Percentiles rank a stretch among this genome's conserved stretches.
Conservation (phyloP, 2,797 vertebrate genomes). For the Triplophysa bombifrons region DNA sequence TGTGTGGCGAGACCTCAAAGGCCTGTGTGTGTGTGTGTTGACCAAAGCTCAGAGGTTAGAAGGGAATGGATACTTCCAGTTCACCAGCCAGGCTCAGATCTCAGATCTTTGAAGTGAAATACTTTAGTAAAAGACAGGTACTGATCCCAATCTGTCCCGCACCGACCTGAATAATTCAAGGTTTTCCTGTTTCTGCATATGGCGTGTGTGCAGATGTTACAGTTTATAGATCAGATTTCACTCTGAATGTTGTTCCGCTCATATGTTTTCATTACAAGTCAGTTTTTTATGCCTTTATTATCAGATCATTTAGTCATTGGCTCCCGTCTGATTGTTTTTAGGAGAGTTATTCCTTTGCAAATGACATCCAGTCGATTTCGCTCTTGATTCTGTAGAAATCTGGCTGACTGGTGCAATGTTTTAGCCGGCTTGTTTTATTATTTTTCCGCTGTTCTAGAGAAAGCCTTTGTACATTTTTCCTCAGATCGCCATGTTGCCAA, state of each 20-base stretch:
- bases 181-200: constrained; percentile 64
- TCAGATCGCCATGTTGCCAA: constrained; percentile 89
- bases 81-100: constrained; percentile 25
- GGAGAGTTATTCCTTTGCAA: not conserved
- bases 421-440: not conserved
- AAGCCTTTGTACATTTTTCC: not conserved
- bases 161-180: constrained; percentile 69
- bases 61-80: constrained; percentile 55
- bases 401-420: not conserved
- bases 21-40: constrained; percentile 17
- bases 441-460: not conserved
- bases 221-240: constrained; percentile 67
- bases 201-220: constrained; percentile 60
- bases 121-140: constrained; percentile 60
- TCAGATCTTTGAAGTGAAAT: constrained; percentile 55
- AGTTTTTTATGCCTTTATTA: not conserved
- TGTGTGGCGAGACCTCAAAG: constrained; percentile 31
- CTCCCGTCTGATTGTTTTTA: not conserved
- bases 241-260: constrained; percentile 35
- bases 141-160: constrained; percentile 54
- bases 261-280: not conserved
- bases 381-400: not conserved
- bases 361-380: not conserved
- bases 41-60: constrained; percentile 36
- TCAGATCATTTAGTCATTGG: not conserved